phyloP scores from a whole-genome alignment of 1,140 invertebrate genomes.

The Halesus radiatus region DNA sequence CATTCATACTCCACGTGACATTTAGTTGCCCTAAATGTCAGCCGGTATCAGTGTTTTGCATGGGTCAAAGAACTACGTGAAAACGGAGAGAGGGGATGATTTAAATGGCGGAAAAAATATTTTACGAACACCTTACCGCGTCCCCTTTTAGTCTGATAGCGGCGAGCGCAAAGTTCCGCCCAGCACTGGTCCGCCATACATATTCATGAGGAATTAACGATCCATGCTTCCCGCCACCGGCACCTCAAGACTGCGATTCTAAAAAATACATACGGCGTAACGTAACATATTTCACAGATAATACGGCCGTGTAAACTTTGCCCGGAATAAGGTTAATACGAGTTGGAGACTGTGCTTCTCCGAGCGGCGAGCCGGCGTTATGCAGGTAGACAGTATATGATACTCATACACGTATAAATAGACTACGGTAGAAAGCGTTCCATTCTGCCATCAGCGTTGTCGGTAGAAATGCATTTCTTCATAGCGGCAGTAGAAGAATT shows the following conservation, averaged over 20 bases:
- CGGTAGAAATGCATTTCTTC: no score
- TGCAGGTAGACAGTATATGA: no score
- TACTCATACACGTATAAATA: no score
- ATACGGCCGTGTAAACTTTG: no score
- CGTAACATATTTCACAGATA: no score
- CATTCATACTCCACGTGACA: constrained; percentile 2
- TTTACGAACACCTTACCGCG: constrained; percentile 16
- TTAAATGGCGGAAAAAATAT: constrained; percentile 16
- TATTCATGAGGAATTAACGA: constrained; percentile 33
- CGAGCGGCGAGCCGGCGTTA: no score
- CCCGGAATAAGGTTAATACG: no score
- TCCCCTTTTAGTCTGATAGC: constrained; percentile 23
- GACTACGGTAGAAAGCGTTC: no score
- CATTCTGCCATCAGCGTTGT: no score
- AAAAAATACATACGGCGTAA: no score
- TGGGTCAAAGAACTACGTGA: constrained; percentile 9
- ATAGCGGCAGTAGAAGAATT: no score
- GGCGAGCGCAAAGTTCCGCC: constrained; percentile 6
- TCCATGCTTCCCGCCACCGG: constrained; percentile 15
- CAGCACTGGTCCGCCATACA: background rate
- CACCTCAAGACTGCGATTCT: constrained; percentile 17
- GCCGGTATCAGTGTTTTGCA: constrained; percentile 4
- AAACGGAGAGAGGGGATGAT: background rate
- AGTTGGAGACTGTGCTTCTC: no score
- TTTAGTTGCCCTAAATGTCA: constrained; percentile 9